Conservation (phyloP, 2,888 invertebrate genomes). For the Synergus umbraculus region DNA sequence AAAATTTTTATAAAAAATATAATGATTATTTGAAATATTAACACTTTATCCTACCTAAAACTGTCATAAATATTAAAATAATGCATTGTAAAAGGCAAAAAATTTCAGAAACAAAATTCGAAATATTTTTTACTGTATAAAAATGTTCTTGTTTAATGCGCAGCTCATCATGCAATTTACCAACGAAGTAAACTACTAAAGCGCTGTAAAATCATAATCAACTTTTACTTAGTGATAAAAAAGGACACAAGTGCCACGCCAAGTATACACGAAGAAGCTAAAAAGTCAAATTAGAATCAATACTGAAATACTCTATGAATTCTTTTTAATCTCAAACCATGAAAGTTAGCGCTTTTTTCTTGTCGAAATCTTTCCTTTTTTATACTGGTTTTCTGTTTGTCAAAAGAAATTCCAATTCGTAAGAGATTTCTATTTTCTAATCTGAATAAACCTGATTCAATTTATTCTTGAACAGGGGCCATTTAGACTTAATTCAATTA, state of each 20-base stretch:
- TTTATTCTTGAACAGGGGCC: background rate
- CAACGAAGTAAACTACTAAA: constrained; percentile 45
- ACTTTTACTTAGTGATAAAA: background rate
- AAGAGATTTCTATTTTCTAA: background rate
- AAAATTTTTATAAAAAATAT: background rate
- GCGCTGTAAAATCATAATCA: constrained; percentile 33
- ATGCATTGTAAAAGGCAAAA: background rate
- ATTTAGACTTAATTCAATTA: constrained; percentile 2
- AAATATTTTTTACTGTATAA: background rate
- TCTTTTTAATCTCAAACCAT: background rate
- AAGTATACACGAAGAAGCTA: constrained; percentile 45
- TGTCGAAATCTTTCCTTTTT: background rate
- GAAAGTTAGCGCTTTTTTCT: background rate
- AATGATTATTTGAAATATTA: background rate
- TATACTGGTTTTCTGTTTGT: background rate
- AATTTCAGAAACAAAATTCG: background rate
- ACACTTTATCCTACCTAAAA: no score
- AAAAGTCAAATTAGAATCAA: background rate
- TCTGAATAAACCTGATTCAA: background rate
- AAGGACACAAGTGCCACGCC: constrained; percentile 44
- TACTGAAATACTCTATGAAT: constrained; percentile 1
- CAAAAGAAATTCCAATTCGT: background rate
- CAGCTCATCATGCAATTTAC: constrained; percentile 57
- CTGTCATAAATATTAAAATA: background rate
- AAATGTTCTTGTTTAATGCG: constrained; percentile 46